Evolutionary conservation across 2,797 vertebrate genomes (phyloP).

Genomic region (Zalophus californianus): DNA sequence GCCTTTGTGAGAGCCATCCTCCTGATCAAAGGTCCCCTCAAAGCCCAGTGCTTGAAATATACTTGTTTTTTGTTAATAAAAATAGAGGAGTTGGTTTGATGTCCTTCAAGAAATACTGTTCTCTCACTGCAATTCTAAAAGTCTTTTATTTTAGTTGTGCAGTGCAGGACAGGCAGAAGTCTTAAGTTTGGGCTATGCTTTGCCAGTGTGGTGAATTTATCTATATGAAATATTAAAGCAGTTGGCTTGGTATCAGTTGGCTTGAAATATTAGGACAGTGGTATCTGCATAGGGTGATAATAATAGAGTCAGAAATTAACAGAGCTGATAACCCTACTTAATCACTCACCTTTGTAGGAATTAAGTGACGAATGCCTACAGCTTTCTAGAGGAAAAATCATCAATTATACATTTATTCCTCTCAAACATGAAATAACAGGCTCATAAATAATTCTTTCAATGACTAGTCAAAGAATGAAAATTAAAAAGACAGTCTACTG

Average conservation of each 20-base stretch:
- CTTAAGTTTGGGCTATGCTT: neutral
- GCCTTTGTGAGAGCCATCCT: neutral
- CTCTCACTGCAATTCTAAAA: neutral
- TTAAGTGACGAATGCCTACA: neutral
- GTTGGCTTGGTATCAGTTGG: neutral
- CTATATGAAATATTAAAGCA: neutral
- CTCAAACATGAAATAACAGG: neutral
- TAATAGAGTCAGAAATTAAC: neutral
- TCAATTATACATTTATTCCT: neutral
- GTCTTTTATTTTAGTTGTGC: neutral
- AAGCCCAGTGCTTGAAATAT: slow-evolving; percentile 8
- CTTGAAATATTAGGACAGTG: neutral
- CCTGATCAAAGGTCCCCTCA: neutral
- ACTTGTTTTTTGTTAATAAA: slow-evolving; percentile 6
- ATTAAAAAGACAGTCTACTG: neutral
- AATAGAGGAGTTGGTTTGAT: slow-evolving; percentile 37
- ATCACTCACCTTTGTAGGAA: neutral
- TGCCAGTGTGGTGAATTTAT: neutral
- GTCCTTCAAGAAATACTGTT: neutral
- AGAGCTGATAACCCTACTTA: neutral
- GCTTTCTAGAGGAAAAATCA: slow-evolving; percentile 2
- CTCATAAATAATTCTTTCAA: neutral
- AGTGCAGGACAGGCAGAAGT: neutral
- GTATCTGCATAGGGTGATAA: neutral
- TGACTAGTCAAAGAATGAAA: neutral